Evolutionary conservation across 2,113 vertebrate species (phyloP).

Genomic region (Glaucidium brasilianum): DNA sequence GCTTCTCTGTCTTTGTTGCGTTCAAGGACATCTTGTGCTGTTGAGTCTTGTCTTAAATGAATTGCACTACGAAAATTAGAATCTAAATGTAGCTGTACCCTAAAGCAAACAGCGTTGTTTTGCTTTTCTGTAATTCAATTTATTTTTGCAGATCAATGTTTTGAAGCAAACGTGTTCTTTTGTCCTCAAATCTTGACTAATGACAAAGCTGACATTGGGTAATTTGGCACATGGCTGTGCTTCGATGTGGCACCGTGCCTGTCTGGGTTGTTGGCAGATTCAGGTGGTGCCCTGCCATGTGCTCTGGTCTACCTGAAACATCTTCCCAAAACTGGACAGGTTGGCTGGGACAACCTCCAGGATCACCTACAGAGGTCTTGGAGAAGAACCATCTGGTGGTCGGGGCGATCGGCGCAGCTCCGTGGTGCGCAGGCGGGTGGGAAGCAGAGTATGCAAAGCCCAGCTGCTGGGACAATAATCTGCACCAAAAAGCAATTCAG

Average conservation of each 20-base stretch:
- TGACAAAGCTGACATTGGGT: not conserved
- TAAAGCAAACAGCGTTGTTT: constrained; percentile 38
- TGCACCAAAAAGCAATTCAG: not conserved
- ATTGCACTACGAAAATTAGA: constrained; percentile 35
- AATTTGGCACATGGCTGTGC: not conserved
- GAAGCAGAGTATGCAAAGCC: not conserved
- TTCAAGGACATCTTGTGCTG: constrained; percentile 39
- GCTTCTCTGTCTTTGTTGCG: not conserved
- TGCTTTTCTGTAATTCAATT: constrained; percentile 43
- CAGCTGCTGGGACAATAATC: not conserved
- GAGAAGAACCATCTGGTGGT: not conserved
- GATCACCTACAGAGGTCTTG: not conserved
- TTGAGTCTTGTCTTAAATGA: constrained; percentile 8
- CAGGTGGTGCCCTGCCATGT: accelerated
- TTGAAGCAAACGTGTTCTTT: not conserved
- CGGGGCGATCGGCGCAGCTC: accelerated
- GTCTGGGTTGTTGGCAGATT: not conserved
- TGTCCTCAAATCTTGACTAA: not conserved
- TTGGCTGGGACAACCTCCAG: not conserved
- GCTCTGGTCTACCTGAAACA: not conserved
- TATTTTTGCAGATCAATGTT: constrained; percentile 32
- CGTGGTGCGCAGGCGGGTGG: accelerated
- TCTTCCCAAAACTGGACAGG: accelerated
- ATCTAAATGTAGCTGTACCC: constrained; percentile 28
- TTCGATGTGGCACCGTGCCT: not conserved